These are phyloP conservation scores for Phasianus colchicus DNA, from an alignment of 2,113 vertebrate genomes.

Conservation along the genomic window DNA sequence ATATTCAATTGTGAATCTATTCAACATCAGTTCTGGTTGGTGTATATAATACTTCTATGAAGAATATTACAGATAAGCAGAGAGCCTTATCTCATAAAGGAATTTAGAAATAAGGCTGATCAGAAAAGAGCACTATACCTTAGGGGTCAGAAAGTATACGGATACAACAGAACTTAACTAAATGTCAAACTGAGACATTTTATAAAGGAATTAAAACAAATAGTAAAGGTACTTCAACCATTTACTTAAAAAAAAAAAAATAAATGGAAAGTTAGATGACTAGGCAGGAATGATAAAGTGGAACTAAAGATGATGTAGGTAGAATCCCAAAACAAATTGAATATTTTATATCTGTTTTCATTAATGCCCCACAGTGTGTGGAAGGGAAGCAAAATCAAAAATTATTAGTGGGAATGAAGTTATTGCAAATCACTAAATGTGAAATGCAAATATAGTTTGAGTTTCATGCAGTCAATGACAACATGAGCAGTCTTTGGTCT, in stretches of 20 bases:
- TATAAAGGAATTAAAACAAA: conserved; percentile 3
- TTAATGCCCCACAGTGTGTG: neutral
- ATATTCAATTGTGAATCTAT: neutral
- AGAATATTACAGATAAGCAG: neutral
- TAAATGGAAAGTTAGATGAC: neutral
- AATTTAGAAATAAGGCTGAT: neutral
- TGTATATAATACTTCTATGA: neutral
- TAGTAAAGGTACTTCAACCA: neutral
- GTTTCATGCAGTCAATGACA: neutral
- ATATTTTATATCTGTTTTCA: neutral
- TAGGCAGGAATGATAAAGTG: neutral
- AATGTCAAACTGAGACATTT: conserved; percentile 1
- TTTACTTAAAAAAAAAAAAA: neutral
- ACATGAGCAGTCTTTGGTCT: neutral
- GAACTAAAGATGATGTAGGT: neutral
- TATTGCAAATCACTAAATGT: neutral
- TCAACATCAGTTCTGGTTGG: neutral
- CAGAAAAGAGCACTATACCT: neutral
- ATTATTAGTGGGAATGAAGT: neutral
- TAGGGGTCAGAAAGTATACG: neutral
- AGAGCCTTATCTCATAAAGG: neutral
- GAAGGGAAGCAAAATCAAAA: neutral
- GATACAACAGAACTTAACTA: neutral
- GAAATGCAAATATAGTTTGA: neutral
- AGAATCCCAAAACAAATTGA: neutral